Base-by-base conservation (phyloP, 1,140 invertebrate genomes). In the Radopholus similis region DNA sequence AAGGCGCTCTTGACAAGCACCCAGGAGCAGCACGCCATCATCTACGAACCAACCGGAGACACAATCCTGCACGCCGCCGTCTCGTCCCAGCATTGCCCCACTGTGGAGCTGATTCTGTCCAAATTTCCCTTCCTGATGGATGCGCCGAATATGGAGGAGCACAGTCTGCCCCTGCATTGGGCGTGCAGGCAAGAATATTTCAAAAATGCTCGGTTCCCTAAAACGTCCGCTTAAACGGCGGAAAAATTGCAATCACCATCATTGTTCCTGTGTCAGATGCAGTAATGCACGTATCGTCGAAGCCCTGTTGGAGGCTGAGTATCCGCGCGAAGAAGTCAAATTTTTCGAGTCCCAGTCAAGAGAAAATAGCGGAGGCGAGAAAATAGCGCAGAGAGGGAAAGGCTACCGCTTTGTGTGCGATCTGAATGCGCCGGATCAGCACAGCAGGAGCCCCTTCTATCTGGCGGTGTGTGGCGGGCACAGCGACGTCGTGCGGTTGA, bases 41-140 rank as follows among this genome's bases (percentile, higher is more conserved):
- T 88, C 37, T 91, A 95, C 85, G 88, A 90, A 6, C 89, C 91
- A 6, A 94, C 92, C 1, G 89, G 90, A 77, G 93, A 95, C 82
- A 91, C 91, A 5, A 91, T 94, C 0, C 84, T 97, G 0, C 95
- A 97, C 83, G 90, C 92, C 55, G 90, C 93, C 6, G 90, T 90
- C 77, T 90, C 82, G 21, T 65, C 72, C 26, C 83, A 83, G 28
- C 69, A 82, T 55, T 84, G 87, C 66, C 89, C 91, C 53, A 90
- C 95, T 62, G 89, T 90, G 0, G 87, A 89, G 73, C 83, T 92
- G 51, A 83, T 97, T 53, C 84, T 96, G 34, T 74, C 88, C 87
- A 86, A 85, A 81, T 89, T 87, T 80, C 88, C 88, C 23, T 83
- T 86, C 58, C 78, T 89, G 38, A 84, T 87, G 6, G 85, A 88